phyloP scores from a whole-genome alignment of 2,888 invertebrate genomes.

The Cataglyphis altisquamis region DNA sequence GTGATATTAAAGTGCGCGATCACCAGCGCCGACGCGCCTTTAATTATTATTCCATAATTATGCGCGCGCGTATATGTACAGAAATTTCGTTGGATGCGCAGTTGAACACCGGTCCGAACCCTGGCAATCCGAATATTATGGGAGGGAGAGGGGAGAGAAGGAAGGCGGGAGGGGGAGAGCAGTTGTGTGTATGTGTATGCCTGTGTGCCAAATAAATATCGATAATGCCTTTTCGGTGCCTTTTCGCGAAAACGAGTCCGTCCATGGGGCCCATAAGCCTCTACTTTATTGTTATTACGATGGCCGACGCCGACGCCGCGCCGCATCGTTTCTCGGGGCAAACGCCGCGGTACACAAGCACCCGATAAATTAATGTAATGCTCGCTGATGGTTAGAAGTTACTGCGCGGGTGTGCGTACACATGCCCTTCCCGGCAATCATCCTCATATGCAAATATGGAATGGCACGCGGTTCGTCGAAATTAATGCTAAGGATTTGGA shows the following conservation, averaged over 20 bases:
- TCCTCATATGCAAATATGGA: conserved; percentile 60
- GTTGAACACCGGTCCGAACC: conserved; percentile 67
- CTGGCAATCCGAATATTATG: conserved; percentile 70
- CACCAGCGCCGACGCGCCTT: conserved; percentile 72
- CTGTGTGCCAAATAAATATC: conserved; percentile 75
- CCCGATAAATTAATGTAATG: conserved; percentile 74
- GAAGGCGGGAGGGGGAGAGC: background rate
- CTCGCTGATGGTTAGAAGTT: conserved; percentile 70
- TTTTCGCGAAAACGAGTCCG: conserved; percentile 74
- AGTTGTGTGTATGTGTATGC: background rate
- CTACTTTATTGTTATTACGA: conserved; percentile 79
- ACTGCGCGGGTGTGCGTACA: conserved; percentile 45
- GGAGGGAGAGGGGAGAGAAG: background rate
- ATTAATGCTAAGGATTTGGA: conserved; percentile 45
- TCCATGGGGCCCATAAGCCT: conserved; percentile 72
- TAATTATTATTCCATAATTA: conserved; percentile 74
- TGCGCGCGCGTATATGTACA: conserved; percentile 40
- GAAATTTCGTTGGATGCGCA: conserved; percentile 60
- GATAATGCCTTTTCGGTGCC: conserved; percentile 74
- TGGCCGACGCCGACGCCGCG: conserved; percentile 55
- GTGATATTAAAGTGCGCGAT: conserved; percentile 65
- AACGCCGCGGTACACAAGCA: conserved; percentile 56
- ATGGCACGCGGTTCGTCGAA: conserved; percentile 63
- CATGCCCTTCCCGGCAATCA: conserved; percentile 30
- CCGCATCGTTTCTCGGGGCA: conserved; percentile 29